phyloP scores from a whole-genome alignment of 1,140 invertebrate genomes.

The Neodiprion lecontei region DNA sequence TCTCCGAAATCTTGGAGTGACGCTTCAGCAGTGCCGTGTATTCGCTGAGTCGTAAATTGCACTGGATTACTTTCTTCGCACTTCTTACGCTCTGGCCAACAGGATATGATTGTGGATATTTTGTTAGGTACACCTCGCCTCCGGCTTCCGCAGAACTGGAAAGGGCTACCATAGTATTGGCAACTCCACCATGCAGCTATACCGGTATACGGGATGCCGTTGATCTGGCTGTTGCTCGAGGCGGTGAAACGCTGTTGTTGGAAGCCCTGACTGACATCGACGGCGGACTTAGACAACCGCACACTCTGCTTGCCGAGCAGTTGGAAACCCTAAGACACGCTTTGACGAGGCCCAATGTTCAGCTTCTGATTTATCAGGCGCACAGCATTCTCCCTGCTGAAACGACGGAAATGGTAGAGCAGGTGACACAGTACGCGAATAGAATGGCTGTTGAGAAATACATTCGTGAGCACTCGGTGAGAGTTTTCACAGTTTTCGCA shows the following conservation, averaged over 20 bases:
- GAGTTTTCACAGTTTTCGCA: background rate
- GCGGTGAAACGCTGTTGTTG: conserved; percentile 44
- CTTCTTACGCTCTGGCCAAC: background rate
- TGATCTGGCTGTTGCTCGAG: conserved; percentile 65
- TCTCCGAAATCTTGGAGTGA: conserved; percentile 40
- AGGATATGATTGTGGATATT: background rate
- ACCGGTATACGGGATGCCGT: conserved; percentile 77
- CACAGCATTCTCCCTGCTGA: conserved; percentile 57
- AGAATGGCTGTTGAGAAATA: conserved; percentile 54
- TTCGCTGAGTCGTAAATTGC: conserved; percentile 49
- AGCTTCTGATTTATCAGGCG: conserved; percentile 59
- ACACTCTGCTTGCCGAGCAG: conserved; percentile 42
- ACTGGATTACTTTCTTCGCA: background rate
- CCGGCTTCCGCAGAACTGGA: conserved; percentile 60
- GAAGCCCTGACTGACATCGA: conserved; percentile 41
- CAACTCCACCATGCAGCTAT: conserved; percentile 78
- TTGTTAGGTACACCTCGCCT: conserved; percentile 39
- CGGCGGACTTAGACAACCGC: conserved; percentile 32
- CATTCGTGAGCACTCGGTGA: conserved; percentile 43
- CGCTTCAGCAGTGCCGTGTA: conserved; percentile 52
- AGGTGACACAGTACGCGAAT: conserved; percentile 56
- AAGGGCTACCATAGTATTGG: conserved; percentile 74
- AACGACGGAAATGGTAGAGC: conserved; percentile 53
- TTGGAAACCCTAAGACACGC: conserved; percentile 48
- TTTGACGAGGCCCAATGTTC: conserved; percentile 54